Base-by-base conservation (phyloP, 2,113 vertebrate genomes). In the Ammodramus savannarum region DNA sequence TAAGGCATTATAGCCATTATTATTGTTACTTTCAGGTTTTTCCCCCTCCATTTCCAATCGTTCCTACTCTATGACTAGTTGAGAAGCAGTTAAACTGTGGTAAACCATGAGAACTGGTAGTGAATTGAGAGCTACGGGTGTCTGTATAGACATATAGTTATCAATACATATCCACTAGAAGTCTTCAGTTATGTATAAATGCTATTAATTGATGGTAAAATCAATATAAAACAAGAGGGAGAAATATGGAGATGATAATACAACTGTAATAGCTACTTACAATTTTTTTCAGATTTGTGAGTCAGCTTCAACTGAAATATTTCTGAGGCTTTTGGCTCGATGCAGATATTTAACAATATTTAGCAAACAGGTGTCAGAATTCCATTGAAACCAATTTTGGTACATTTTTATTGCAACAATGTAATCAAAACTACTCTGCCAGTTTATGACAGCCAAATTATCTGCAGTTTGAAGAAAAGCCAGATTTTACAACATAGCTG, bases 401-500 rank as follows among this genome's bases (percentile, higher is more conserved):
- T 67, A 86, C 11, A 44, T 78, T 90, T 95, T 87, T 71, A 63
- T 75, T 66, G 36, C 82, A 90, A 88, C 58, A 91, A 58, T 85
- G 41, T 87, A 95, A 81, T 90, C 46, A 77, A 86, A 97, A 88
- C 27, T 74, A 36, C 0, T 1, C 20, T 81, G 39, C 76, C 65
- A 87, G 54, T 82, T 93, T 94, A 90, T 81, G 92, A 84, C 51
- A 93, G 51, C 74, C 79, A 92, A 93, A 97, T 88, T 86, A 95
- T 86, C 72, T 78, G 25, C 36, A 84, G 46, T 86, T 83, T 84
- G 83, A 88, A 90, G 48, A 59, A 74, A 90, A 90, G 59, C 29
- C 79, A 93, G 46, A 69, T 83, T 93, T 93, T 39, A 84, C 49
- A 85, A 85, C 57, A 52, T 23, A 87, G n/a, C 41, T 39, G 79